Conservation (phyloP, 2,113 vertebrate species). For the Ploceus nigricollis region DNA sequence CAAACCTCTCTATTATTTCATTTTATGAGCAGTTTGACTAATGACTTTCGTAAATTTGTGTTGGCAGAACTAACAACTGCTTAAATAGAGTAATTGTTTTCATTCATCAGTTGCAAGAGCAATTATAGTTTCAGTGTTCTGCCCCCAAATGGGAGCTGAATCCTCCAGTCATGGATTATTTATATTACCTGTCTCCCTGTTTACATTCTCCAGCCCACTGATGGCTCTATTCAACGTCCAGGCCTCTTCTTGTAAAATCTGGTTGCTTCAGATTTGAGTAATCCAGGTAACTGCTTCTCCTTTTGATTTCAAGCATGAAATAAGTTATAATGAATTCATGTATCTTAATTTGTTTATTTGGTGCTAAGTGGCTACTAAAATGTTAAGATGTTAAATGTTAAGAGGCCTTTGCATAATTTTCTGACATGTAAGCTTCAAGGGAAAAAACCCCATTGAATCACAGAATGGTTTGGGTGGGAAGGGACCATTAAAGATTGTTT, state of each 20-base stretch:
- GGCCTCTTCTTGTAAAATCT: background rate
- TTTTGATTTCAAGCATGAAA: background rate
- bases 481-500: background rate
- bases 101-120: conserved; percentile 33
- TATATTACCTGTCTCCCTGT: background rate
- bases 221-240: background rate
- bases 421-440: background rate
- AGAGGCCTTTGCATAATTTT: background rate
- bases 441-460: background rate
- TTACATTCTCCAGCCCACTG: background rate
- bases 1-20: background rate
- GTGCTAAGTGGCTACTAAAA: background rate
- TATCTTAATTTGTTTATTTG: background rate
- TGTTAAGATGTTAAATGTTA: background rate
- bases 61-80: conserved; percentile 19
- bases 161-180: conserved; percentile 1
- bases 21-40: background rate
- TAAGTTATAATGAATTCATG: background rate
- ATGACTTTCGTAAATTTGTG: conserved; percentile 41
- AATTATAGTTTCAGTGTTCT: conserved; percentile 27
- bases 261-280: background rate
- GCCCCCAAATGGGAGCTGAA: background rate
- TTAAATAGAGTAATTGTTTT: conserved; percentile 60
- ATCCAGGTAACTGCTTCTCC: background rate
- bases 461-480: background rate